Percentiles rank a stretch among this genome's conserved stretches.
phyloP scores from a whole-genome alignment of 2,888 invertebrate genomes.

The Rhingia rostrata region DNA sequence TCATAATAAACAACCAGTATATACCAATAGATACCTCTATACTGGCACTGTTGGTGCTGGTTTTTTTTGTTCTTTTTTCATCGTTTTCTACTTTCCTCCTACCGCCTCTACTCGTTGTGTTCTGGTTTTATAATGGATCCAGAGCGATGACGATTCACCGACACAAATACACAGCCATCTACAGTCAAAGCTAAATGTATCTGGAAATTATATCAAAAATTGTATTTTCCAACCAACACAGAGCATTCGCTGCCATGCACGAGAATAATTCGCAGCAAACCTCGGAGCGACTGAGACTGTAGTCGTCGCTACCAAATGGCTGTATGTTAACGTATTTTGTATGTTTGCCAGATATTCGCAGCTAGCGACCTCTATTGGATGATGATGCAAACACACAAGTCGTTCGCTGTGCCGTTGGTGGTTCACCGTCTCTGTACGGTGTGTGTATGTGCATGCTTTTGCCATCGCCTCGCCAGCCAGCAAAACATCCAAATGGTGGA shows the following conservation, averaged over 20 bases:
- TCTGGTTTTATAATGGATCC: constrained; percentile 66
- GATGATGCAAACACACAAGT: constrained; percentile 28
- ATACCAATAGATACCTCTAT: constrained; percentile 48
- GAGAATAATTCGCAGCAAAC: constrained; percentile 63
- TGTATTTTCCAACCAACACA: constrained; percentile 66
- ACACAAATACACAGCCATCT: constrained; percentile 30
- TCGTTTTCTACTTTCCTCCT: constrained; percentile 47
- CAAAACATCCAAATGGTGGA: constrained; percentile 72
- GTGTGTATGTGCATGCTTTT: constrained; percentile 64
- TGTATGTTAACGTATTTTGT: constrained; percentile 40
- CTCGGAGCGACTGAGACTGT: constrained; percentile 50
- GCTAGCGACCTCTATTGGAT: constrained; percentile 68
- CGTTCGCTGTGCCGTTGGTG: constrained; percentile 42
- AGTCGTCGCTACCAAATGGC: constrained; percentile 52
- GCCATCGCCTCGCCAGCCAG: constrained; percentile 25
- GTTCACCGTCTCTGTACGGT: constrained; percentile 50
- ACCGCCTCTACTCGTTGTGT: constrained; percentile 25
- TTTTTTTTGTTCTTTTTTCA: constrained; percentile 53
- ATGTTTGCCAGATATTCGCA: constrained; percentile 49
- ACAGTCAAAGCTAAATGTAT: constrained; percentile 15
- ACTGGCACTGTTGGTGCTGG: constrained; percentile 51
- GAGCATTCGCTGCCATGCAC: constrained; percentile 61
- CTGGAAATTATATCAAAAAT: constrained; percentile 56
- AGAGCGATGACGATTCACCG: constrained; percentile 37
- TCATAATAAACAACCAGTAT: constrained; percentile 69